phyloP scores from a whole-genome alignment of 2,113 vertebrate genomes.

The Rallus limicola region DNA sequence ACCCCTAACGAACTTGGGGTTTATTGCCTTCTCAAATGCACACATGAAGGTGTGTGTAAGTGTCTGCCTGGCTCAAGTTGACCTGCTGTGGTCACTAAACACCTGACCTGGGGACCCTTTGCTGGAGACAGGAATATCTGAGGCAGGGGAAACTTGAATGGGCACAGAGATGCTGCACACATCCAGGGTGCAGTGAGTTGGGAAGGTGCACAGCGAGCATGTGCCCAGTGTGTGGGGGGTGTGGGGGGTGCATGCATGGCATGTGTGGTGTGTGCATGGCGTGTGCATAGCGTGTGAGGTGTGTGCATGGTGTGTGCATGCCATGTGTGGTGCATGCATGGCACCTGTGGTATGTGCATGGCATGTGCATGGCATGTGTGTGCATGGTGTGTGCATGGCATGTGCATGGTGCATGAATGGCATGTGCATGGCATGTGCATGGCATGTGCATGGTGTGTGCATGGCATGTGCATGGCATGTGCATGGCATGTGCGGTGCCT shows the following conservation, averaged over 20 bases:
- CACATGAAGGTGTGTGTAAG: not conserved
- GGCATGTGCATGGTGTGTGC: too few relatives aligned
- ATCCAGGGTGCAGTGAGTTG: not conserved
- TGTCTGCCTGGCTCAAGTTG: not conserved
- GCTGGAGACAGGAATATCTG: not conserved
- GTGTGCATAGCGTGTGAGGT: too few relatives aligned
- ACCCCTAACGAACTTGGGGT: not conserved
- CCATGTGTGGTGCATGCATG: too few relatives aligned
- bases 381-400: too few relatives aligned
- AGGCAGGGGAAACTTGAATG: not conserved
- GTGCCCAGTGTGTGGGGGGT: not conserved
- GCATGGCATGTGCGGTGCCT: too few relatives aligned
- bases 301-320: too few relatives aligned
- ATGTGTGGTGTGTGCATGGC: too few relatives aligned
- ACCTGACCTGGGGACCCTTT: not conserved
- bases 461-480: too few relatives aligned
- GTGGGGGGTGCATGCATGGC: too few relatives aligned
- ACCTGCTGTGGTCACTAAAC: not conserved
- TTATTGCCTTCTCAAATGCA: not conserved
- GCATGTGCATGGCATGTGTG: not conserved
- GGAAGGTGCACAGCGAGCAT: not conserved
- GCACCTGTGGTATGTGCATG: too few relatives aligned
- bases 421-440: too few relatives aligned
- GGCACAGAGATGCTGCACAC: not conserved
- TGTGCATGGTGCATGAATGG: too few relatives aligned